phyloP scores from a whole-genome alignment of 2,113 vertebrate genomes.

The Oxygymnocypris stewartii region DNA sequence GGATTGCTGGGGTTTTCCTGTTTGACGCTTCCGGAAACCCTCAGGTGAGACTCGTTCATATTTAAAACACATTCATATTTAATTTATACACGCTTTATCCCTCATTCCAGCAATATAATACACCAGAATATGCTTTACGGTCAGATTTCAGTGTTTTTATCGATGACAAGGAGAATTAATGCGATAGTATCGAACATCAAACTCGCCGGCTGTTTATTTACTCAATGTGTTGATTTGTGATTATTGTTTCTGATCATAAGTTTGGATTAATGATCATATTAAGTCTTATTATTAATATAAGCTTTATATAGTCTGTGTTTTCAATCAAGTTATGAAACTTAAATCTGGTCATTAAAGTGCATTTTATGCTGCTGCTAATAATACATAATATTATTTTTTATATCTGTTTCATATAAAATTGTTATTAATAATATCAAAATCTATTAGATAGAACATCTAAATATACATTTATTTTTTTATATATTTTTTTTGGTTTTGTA shows the following conservation, averaged over 20 bases:
- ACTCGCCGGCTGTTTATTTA: neutral
- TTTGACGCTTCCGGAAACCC: slow-evolving; percentile 31
- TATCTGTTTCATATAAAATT: neutral
- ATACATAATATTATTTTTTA: neutral
- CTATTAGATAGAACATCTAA: neutral
- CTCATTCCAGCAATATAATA: neutral
- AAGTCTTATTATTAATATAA: slow-evolving; percentile 55
- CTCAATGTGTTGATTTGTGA: neutral
- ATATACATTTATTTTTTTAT: no score
- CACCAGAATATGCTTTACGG: rapidly evolving
- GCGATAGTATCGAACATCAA: neutral
- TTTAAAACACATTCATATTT: neutral
- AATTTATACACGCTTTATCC: neutral
- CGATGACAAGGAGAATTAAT: neutral
- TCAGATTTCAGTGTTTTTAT: neutral
- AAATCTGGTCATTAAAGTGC: neutral
- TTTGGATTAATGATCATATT: neutral
- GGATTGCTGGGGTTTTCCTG: neutral
- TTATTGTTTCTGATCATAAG: neutral
- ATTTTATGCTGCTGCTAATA: neutral
- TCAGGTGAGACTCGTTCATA: slow-evolving; percentile 28
- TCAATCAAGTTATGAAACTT: neutral
- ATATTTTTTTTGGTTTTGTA: neutral
- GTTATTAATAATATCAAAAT: neutral
- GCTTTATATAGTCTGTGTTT: neutral